Conservation (phyloP, 2,888 invertebrate species). For the Agrotis puta region DNA sequence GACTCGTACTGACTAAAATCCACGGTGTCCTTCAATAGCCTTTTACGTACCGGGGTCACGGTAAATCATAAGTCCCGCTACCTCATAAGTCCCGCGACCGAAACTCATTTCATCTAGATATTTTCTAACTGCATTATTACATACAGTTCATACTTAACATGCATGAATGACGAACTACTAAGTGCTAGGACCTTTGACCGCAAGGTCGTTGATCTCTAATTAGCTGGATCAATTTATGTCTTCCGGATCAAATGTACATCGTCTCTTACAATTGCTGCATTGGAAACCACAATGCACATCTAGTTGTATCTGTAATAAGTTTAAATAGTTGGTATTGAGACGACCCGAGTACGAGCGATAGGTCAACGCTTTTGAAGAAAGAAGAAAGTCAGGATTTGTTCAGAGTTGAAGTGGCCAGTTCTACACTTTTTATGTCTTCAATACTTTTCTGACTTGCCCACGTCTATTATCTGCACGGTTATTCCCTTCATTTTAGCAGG, state of each 20-base stretch:
- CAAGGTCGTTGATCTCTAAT: conserved; percentile 57
- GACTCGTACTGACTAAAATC: too few species aligned
- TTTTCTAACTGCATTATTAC: background rate
- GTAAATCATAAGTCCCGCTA: too few species aligned
- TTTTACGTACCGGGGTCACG: too few species aligned
- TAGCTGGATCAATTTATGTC: conserved; percentile 52
- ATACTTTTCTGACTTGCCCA: too few species aligned
- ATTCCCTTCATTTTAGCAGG: too few species aligned
- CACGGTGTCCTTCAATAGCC: too few species aligned
- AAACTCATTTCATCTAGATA: background rate
- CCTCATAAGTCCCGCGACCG: too few species aligned
- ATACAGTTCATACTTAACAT: background rate
- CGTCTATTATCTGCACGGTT: too few species aligned
- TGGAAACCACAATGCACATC: conserved; percentile 5
- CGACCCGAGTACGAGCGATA: too few species aligned
- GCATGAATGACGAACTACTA: background rate
- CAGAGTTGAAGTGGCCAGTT: too few species aligned
- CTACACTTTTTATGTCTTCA: background rate
- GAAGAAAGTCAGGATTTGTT: background rate
- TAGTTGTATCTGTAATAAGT: background rate
- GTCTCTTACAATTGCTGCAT: conserved; percentile 17
- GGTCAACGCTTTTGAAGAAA: background rate
- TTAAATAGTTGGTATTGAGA: too few species aligned
- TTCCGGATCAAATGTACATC: conserved; percentile 44
- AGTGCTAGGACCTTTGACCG: conserved; percentile 39